Evolutionary conservation across 2,888 invertebrate genomes (phyloP), one percentile per base, ranked within the genome.

Genomic region (Dryomyza anilis): DNA sequence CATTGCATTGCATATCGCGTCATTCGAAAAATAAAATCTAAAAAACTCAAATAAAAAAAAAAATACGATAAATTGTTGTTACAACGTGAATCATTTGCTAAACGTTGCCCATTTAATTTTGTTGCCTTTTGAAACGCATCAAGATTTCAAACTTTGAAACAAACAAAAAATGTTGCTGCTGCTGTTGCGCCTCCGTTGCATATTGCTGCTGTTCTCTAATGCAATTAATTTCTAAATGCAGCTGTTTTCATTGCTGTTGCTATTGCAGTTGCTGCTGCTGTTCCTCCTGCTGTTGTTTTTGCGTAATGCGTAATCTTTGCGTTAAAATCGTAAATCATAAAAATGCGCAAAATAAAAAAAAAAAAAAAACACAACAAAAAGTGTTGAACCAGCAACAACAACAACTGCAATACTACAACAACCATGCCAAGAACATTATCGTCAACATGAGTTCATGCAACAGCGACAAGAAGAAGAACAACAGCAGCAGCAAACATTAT

Each of bases 181-280:
- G 25, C n/a, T 21, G 23, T 27, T 50, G 50, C 25, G 10, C 16
- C 33, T 33, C 6, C 7, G 33, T n/a, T 14, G 48, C 25, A 8
- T 53, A 33, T 33, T 53, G 53, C 33, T 53, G 21, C 21, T 53
- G 53, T 21, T 53, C 25, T 58, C 58, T 27, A 27, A 25, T 29
- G 57, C 21, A 53, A 43, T 76, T 73, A 74, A 78, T 76, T 78
- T 76, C 77, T 75, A 76, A 76, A 76, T 78, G 76, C 78, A 76
- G 78, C 78, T 76, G 78, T 76, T 63, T 39, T 27, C 21, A 30
- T 12, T 59, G 74, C 78, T 76, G 76, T 76, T 52, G 39, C 12
- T 57, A 16, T 23, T 48, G 25, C n/a, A n/a, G n/a, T 19, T 48
- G 48, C 21, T 58, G 50, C 19, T 23, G 33, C n/a, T 36, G 48